Evolutionary conservation across 2,888 invertebrate species (phyloP).

Genomic region (Scelioninae gen. 1): DNA sequence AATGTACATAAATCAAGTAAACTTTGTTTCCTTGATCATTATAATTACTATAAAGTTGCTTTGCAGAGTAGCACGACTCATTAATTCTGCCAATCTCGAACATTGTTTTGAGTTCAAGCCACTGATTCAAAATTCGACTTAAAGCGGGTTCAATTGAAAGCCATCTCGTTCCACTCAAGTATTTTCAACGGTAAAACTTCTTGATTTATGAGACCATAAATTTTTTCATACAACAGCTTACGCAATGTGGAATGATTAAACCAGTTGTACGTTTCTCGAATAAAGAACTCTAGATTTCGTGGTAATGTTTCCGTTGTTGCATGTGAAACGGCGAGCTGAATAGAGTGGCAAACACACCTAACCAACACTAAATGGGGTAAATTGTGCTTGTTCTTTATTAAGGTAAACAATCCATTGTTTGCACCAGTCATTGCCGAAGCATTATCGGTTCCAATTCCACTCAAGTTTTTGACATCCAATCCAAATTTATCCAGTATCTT

Average conservation of each 20-base stretch:
- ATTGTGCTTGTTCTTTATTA: slow-evolving; percentile 47
- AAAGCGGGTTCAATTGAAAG: slow-evolving; percentile 76
- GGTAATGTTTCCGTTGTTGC: slow-evolving; percentile 76
- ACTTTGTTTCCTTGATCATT: slow-evolving; percentile 72
- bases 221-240: slow-evolving; percentile 72
- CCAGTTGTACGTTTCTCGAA: slow-evolving; percentile 78
- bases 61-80: slow-evolving; percentile 76
- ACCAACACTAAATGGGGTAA: slow-evolving; percentile 73
- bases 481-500: neutral
- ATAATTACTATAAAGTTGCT: slow-evolving; percentile 74
- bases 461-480: slow-evolving; percentile 9
- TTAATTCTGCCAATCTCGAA: slow-evolving; percentile 63
- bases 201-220: slow-evolving; percentile 75
- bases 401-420: slow-evolving; percentile 72
- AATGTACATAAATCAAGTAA: slow-evolving; percentile 67
- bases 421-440: slow-evolving; percentile 77
- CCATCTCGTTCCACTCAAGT: slow-evolving; percentile 72
- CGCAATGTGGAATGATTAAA: slow-evolving; percentile 70
- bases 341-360: slow-evolving; percentile 64
- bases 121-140: slow-evolving; percentile 74
- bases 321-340: slow-evolving; percentile 77
- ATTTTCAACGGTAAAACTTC: slow-evolving; percentile 76
- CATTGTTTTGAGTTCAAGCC: slow-evolving; percentile 74
- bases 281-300: slow-evolving; percentile 74
- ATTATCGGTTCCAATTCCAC: slow-evolving; percentile 75